Evolutionary conservation across 1,140 invertebrate species (phyloP).

Genomic region (Hesperophylax magnus): DNA sequence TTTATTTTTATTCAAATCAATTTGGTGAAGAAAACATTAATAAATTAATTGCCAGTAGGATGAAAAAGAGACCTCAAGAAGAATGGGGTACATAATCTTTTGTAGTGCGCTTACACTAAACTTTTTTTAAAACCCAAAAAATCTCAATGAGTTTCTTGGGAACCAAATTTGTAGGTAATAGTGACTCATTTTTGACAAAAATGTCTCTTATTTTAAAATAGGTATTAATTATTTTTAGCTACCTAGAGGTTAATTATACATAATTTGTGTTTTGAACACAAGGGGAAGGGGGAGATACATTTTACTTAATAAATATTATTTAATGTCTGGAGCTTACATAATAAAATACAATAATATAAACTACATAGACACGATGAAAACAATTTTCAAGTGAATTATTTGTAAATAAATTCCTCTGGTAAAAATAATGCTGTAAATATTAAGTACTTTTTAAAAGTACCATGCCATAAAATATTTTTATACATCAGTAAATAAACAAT

Average conservation of each 20-base stretch:
- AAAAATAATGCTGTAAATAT: too few relatives aligned
- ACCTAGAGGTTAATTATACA: conserved; percentile 9
- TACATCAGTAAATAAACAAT: neutral
- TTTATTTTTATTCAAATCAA: neutral
- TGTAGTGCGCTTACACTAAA: neutral
- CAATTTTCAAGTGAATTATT: neutral
- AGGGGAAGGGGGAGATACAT: neutral
- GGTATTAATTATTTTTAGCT: neutral
- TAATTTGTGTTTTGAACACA: conserved; percentile 15
- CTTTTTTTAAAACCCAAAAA: too few relatives aligned
- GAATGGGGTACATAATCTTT: neutral
- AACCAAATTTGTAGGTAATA: conserved; percentile 37
- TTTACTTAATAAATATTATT: neutral
- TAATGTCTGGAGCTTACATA: conserved; percentile 2
- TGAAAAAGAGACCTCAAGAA: too few relatives aligned
- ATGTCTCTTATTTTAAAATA: conserved; percentile 32
- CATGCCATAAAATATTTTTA: neutral
- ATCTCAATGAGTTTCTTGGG: neutral
- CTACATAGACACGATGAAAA: neutral
- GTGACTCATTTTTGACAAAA: conserved; percentile 42
- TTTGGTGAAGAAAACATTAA: too few relatives aligned
- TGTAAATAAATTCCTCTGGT: conserved; percentile 7
- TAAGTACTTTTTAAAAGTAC: neutral
- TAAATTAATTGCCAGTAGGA: too few relatives aligned
- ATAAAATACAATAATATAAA: neutral